Percentiles rank a stretch among this genome's conserved stretches.
phyloP scores from a whole-genome alignment of 1,140 invertebrate species.

The Hycleus phaleratus region DNA sequence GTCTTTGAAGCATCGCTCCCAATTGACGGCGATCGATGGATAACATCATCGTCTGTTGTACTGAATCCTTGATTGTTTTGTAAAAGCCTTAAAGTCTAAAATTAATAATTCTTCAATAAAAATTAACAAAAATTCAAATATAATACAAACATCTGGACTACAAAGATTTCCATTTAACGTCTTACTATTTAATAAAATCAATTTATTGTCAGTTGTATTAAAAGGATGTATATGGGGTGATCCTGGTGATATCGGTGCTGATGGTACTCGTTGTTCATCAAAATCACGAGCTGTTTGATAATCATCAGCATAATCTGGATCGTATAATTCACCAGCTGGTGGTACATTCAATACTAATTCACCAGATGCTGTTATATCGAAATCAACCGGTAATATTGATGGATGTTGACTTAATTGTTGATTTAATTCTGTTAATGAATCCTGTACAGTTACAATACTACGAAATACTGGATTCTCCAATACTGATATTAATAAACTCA shows the following conservation, averaged over 20 bases:
- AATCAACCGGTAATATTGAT: conserved; percentile 83
- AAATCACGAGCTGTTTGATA: conserved; percentile 35
- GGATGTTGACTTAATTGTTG: conserved; percentile 78
- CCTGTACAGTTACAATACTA: conserved; percentile 86
- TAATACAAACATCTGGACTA: conserved; percentile 57
- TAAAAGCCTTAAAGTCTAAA: conserved; percentile 64
- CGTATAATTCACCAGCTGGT: conserved; percentile 44
- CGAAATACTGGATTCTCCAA: conserved; percentile 88
- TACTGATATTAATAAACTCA: conserved; percentile 78
- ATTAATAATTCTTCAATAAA: conserved; percentile 35
- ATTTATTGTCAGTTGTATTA: conserved; percentile 69
- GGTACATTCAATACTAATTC: conserved; percentile 56
- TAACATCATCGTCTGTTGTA: conserved; percentile 40
- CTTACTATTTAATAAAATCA: conserved; percentile 82
- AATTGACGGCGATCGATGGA: conserved; percentile 57
- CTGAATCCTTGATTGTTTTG: conserved; percentile 70
- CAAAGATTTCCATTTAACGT: conserved; percentile 76
- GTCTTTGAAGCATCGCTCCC: conserved; percentile 66
- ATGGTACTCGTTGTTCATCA: conserved; percentile 55
- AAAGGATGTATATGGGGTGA: conserved; percentile 49
- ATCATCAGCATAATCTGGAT: conserved; percentile 37
- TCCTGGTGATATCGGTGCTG: conserved; percentile 48
- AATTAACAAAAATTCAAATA: conserved; percentile 7
- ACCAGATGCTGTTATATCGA: conserved; percentile 75
- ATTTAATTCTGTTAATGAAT: conserved; percentile 73